Evolutionary conservation across 2,113 vertebrate species (phyloP).

Genomic region (Dipodomys merriami): DNA sequence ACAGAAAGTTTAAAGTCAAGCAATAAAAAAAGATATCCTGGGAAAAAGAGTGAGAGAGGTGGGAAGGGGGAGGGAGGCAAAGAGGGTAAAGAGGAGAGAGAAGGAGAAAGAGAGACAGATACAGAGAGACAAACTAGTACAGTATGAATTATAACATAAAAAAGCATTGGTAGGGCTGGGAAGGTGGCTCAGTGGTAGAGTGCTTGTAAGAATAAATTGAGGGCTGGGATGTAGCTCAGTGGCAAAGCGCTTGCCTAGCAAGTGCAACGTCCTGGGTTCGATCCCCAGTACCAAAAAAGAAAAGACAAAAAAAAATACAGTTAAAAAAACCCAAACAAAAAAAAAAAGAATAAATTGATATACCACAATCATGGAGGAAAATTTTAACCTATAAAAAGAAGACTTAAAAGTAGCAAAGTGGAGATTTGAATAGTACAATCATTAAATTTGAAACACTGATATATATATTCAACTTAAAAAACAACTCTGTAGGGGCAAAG

Average conservation of each 20-base stretch:
- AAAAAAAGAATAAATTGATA: neutral
- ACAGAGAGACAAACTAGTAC: neutral
- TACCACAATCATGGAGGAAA: neutral
- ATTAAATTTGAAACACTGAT: neutral
- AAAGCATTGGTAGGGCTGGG: neutral
- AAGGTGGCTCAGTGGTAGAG: no score
- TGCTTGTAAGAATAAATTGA: neutral
- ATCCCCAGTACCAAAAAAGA: no score
- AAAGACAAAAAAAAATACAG: no score
- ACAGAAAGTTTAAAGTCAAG: conserved; percentile 5
- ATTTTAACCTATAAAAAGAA: neutral
- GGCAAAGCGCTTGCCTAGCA: no score
- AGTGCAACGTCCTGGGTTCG: no score
- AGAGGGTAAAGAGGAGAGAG: no score
- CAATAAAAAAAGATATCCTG: conserved; percentile 2
- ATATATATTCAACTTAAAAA: conserved; percentile 24
- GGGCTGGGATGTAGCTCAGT: no score
- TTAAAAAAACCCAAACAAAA: conserved; percentile 3
- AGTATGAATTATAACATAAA: neutral
- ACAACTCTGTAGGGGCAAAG: neutral
- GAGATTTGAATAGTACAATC: neutral
- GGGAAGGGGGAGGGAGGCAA: no score
- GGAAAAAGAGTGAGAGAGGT: neutral
- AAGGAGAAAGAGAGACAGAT: neutral
- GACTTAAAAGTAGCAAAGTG: neutral